phyloP scores from a whole-genome alignment of 35 echinoderm and acorn worm species.

The Ophiothrix spiculata region DNA sequence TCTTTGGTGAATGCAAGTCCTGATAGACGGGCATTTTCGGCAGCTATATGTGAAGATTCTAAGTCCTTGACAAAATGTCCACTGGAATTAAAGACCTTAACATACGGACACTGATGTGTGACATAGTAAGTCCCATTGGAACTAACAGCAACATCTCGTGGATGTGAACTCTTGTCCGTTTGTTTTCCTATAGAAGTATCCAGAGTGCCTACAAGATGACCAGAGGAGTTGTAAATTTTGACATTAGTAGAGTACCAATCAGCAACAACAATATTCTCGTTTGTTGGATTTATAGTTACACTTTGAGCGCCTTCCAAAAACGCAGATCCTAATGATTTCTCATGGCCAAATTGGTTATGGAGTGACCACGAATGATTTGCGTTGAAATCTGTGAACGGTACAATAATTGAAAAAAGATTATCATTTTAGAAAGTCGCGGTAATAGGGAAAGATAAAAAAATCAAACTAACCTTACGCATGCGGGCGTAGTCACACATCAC shows the following conservation, averaged over 20 bases:
- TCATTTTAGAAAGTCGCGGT: too few relatives aligned
- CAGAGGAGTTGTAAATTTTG: neutral
- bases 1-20: neutral
- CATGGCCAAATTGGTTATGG: neutral
- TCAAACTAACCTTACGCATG: too few relatives aligned
- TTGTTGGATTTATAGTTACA: neutral
- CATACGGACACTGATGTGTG: neutral
- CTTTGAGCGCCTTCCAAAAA: neutral
- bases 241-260: neutral
- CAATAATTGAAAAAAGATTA: too few relatives aligned
- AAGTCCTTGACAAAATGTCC: neutral
- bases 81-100: neutral
- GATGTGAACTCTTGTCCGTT: neutral
- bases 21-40: neutral
- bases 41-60: neutral
- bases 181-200: neutral
- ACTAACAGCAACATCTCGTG: neutral
- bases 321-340: too few relatives aligned
- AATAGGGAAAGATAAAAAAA: too few relatives aligned
- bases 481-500: too few relatives aligned
- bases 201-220: neutral
- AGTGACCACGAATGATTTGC: neutral
- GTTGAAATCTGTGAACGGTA: too few relatives aligned
- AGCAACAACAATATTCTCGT: neutral
- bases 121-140: neutral